phyloP scores from a whole-genome alignment of 2,797 vertebrate species.

The Sebastes nivosus region DNA sequence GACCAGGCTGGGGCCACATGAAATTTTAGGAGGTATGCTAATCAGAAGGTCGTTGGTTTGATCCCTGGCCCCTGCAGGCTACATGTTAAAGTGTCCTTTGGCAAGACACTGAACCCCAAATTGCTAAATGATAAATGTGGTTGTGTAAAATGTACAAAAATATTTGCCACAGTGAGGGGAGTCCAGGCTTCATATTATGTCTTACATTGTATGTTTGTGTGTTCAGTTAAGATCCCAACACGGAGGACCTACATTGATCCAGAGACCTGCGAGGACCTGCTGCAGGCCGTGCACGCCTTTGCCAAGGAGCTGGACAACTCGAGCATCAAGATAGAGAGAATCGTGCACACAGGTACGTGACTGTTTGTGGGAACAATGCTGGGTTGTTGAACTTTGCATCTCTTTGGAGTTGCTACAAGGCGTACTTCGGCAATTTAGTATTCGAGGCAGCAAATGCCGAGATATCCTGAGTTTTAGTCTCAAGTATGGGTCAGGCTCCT shows the following conservation, averaged over 20 bases:
- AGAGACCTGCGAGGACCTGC: slow-evolving; percentile 91
- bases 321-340: slow-evolving; percentile 90
- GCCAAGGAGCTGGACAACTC: slow-evolving; percentile 95
- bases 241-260: slow-evolving; percentile 93
- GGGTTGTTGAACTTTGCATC: background rate
- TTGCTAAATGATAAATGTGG: background rate
- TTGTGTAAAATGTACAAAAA: too few species aligned
- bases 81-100: too few species aligned
- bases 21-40: fast-evolving
- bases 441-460: background rate
- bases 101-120: background rate
- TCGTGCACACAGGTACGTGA: slow-evolving; percentile 88
- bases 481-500: background rate
- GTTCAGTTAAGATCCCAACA: slow-evolving; percentile 93
- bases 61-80: too few species aligned
- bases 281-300: slow-evolving; percentile 93
- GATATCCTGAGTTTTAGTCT: background rate
- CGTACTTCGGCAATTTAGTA: background rate
- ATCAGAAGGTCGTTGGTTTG: fast-evolving
- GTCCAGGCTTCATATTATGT: background rate
- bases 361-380: background rate
- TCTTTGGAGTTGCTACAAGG: background rate
- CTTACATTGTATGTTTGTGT: background rate
- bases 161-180: too few species aligned
- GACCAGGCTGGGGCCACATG: background rate